phyloP scores from a whole-genome alignment of 2,888 invertebrate genomes.

The Nycteola revayana region DNA sequence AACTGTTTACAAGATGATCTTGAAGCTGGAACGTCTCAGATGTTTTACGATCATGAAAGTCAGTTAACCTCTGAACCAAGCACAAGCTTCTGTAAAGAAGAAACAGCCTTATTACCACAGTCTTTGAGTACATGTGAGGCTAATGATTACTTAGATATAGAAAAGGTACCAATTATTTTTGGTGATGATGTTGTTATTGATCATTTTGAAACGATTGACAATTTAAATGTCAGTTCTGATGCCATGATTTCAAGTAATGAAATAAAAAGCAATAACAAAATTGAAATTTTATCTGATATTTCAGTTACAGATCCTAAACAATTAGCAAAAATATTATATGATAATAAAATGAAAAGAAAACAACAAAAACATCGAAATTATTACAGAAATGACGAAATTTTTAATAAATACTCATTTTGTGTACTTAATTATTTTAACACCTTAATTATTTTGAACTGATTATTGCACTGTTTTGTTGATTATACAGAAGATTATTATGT shows the following conservation, averaged over 20 bases:
- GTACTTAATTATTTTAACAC: conserved; percentile 8
- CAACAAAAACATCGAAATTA: conserved; percentile 13
- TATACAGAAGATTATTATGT: conserved; percentile 12
- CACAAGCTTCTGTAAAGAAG: conserved; percentile 11
- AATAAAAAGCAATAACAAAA: conserved; percentile 12
- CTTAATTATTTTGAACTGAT: conserved; percentile 10
- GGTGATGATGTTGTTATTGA: conserved; percentile 14
- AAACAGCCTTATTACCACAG: conserved; percentile 11
- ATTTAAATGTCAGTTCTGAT: conserved; percentile 13
- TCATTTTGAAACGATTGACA: conserved; percentile 11
- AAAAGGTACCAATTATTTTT: conserved; percentile 14
- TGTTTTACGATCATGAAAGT: conserved; percentile 12
- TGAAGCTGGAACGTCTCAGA: conserved; percentile 13
- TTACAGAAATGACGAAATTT: conserved; percentile 12
- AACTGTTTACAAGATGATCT: conserved; percentile 11
- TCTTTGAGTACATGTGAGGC: conserved; percentile 8
- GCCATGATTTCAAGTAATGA: conserved; percentile 8
- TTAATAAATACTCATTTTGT: conserved; percentile 8
- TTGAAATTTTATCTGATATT: conserved; percentile 13
- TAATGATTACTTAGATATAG: conserved; percentile 16
- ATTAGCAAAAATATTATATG: conserved; percentile 10
- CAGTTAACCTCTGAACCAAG: conserved; percentile 10
- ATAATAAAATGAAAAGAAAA: conserved; percentile 14
- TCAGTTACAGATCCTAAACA: conserved; percentile 10
- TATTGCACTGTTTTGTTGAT: conserved; percentile 12